Conservation (phyloP, 2,888 invertebrate genomes). For the Scaptomyza tumidula region DNA sequence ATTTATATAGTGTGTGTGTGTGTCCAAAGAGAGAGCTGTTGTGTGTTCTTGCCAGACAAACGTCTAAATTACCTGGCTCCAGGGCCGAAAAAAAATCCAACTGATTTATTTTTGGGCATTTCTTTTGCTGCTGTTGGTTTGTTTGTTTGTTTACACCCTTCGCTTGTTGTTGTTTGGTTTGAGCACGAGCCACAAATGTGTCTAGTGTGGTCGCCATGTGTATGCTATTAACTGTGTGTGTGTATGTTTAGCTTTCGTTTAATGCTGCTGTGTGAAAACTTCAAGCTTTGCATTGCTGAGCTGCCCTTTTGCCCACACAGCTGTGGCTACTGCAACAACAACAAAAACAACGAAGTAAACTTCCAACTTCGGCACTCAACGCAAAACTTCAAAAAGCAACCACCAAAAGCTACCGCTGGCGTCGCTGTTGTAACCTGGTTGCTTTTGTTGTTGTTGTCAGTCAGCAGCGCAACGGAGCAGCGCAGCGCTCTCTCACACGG, state of each 20-base stretch:
- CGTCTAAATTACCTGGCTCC: conserved; percentile 58
- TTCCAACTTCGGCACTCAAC: conserved; percentile 22
- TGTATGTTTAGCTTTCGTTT: conserved; percentile 43
- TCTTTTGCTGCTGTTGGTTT: conserved; percentile 25
- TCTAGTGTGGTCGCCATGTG: conserved; percentile 19
- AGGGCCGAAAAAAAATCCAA: conserved; percentile 5
- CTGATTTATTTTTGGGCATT: conserved; percentile 46
- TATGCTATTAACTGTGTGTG: neutral
- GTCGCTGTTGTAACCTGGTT: conserved; percentile 52
- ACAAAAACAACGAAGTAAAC: conserved; percentile 2
- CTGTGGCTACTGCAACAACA: conserved; percentile 4
- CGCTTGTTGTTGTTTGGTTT: conserved; percentile 56
- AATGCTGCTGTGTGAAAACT: conserved; percentile 28
- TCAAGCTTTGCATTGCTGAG: conserved; percentile 48
- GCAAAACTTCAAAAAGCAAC: conserved; percentile 58
- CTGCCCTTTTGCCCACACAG: conserved; percentile 9
- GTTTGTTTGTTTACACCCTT: conserved; percentile 69
- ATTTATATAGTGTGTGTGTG: conserved; percentile 21
- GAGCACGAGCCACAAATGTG: conserved; percentile 56
- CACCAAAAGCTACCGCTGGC: conserved; percentile 55
- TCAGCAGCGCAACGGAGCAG: conserved; percentile 32
- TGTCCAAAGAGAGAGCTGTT: conserved; percentile 21
- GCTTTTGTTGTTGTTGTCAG: conserved; percentile 32
- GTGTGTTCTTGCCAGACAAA: conserved; percentile 27
- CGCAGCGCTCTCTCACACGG: conserved; percentile 53